A percentile compares a stretch with the other conserved stretches of the same genome.
phyloP scores from a whole-genome alignment of 2,113 vertebrate species.

The Equus quagga region DNA sequence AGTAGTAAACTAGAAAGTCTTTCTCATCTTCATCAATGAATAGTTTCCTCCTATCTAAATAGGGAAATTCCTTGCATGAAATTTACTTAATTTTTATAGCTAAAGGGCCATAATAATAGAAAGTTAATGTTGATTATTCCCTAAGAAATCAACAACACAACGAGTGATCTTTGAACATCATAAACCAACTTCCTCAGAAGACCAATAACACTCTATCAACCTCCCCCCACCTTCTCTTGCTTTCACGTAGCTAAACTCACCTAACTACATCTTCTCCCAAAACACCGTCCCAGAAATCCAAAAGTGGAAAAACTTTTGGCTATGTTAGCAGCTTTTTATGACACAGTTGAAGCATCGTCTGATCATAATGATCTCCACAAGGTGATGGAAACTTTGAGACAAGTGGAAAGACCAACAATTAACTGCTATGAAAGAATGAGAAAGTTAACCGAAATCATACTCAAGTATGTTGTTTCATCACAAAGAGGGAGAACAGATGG shows the following conservation, averaged over 20 bases:
- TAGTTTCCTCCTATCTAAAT: slow-evolving; percentile 72
- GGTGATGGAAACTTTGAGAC: slow-evolving; percentile 64
- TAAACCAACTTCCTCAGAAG: slow-evolving; percentile 74
- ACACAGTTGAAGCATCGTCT: slow-evolving; percentile 56
- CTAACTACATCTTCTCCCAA: slow-evolving; percentile 69
- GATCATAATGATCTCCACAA: slow-evolving; percentile 51
- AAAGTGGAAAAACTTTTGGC: slow-evolving; percentile 75
- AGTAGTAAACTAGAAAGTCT: slow-evolving; percentile 69
- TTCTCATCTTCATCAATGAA: slow-evolving; percentile 74
- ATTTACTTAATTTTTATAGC: slow-evolving; percentile 82
- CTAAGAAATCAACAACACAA: slow-evolving; percentile 76
- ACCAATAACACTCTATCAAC: slow-evolving; percentile 71
- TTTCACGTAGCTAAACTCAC: slow-evolving; percentile 61
- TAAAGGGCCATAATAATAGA: slow-evolving; percentile 76
- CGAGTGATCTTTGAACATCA: slow-evolving; percentile 71
- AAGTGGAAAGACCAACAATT: slow-evolving; percentile 63
- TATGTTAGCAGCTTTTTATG: slow-evolving; percentile 75
- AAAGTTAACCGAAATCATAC: slow-evolving; percentile 22
- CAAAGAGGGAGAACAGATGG: slow-evolving; percentile 54
- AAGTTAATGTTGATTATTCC: slow-evolving; percentile 82
- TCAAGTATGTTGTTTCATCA: slow-evolving; percentile 69
- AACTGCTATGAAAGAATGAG: slow-evolving; percentile 21
- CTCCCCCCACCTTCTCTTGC: slow-evolving; percentile 20
- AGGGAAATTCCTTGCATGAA: slow-evolving; percentile 74
- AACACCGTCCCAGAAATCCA: slow-evolving; percentile 63